phyloP scores from a whole-genome alignment of 1,140 invertebrate genomes.

The Pomacea maculata region DNA sequence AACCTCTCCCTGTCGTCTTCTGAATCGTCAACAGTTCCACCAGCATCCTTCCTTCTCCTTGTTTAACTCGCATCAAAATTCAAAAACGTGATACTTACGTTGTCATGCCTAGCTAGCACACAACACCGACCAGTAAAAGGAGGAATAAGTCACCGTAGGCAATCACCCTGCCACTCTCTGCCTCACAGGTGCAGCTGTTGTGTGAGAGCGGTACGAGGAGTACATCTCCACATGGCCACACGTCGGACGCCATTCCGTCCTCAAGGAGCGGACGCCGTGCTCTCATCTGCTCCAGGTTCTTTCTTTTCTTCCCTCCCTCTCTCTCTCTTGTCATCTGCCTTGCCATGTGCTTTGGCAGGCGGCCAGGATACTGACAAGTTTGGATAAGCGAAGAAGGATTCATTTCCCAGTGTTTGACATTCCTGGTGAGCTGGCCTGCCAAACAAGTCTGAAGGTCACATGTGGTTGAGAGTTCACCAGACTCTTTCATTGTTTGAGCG shows the following conservation, averaged over 20 bases:
- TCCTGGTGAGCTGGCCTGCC: conserved; percentile 35
- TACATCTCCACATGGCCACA: too few relatives aligned
- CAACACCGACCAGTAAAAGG: too few relatives aligned
- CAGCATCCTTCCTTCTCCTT: too few relatives aligned
- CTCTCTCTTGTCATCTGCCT: conserved; percentile 2
- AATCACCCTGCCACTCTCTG: neutral
- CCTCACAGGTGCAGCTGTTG: neutral
- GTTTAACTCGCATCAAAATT: too few relatives aligned
- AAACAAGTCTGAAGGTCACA: conserved; percentile 43
- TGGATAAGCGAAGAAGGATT: conserved; percentile 37
- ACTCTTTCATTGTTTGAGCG: conserved; percentile 36
- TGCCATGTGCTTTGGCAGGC: conserved; percentile 26
- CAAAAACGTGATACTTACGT: too few relatives aligned
- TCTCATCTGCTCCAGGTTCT: too few relatives aligned
- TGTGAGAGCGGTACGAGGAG: neutral
- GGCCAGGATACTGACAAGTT: conserved; percentile 42
- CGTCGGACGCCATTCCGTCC: too few relatives aligned
- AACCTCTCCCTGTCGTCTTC: too few relatives aligned
- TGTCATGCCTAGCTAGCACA: too few relatives aligned
- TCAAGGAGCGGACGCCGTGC: too few relatives aligned
- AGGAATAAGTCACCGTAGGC: neutral
- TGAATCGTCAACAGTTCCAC: too few relatives aligned
- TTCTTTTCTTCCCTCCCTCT: too few relatives aligned
- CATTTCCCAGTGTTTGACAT: conserved; percentile 46
- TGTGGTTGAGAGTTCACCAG: conserved; percentile 30